Conservation (phyloP, 2,113 vertebrate species). For the Lucifuga dentata region DNA sequence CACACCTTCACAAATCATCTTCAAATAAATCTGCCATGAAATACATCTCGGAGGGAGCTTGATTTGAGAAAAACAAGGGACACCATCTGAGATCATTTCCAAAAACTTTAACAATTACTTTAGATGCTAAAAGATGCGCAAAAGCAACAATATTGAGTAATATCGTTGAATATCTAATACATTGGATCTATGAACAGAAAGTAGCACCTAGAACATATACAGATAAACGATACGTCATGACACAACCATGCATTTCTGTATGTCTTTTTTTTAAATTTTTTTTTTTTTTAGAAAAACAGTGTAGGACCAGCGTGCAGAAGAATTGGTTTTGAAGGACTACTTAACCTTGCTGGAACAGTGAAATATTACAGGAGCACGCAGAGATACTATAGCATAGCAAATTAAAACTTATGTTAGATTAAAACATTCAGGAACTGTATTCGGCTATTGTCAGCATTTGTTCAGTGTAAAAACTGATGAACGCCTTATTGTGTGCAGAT, state of each 20-base stretch:
- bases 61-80: slow-evolving; percentile 68
- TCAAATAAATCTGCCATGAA: slow-evolving; percentile 82
- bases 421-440: slow-evolving; percentile 29
- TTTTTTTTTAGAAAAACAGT: too few relatives aligned
- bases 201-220: slow-evolving; percentile 1
- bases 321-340: too few relatives aligned
- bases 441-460: slow-evolving; percentile 40
- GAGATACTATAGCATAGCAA: too few relatives aligned
- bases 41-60: slow-evolving; percentile 87
- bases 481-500: slow-evolving; percentile 89
- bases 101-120: slow-evolving; percentile 59
- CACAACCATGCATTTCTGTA: too few relatives aligned
- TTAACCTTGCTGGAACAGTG: too few relatives aligned
- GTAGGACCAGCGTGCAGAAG: too few relatives aligned
- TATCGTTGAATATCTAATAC: too few relatives aligned
- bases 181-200: slow-evolving; percentile 42
- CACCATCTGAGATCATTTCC: slow-evolving; percentile 84
- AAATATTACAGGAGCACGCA: too few relatives aligned
- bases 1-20: slow-evolving; percentile 80
- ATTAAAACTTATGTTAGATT: slow-evolving; percentile 23
- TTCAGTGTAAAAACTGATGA: slow-evolving; percentile 63
- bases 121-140: too few relatives aligned
- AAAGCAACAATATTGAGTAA: not conserved
- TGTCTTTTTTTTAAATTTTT: too few relatives aligned
- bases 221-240: too few relatives aligned